Evolutionary conservation across 2,113 vertebrate genomes (phyloP), one percentile per base, ranked within the genome.

Genomic region (Isichthys henryi): DNA sequence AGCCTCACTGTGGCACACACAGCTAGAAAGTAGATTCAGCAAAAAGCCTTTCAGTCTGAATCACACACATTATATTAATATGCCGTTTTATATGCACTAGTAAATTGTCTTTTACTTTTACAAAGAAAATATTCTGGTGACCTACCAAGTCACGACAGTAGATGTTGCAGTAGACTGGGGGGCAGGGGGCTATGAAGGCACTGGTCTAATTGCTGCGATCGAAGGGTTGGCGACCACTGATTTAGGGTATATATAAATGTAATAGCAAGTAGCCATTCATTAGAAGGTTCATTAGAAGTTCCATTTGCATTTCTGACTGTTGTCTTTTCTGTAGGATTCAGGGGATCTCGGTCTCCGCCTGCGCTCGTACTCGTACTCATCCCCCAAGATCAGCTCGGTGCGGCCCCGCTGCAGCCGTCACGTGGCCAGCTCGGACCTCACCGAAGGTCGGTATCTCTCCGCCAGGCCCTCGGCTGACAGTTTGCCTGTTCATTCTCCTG

Each of bases 281-380:
- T 70, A 70, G 62, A 31, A 70, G n/a, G n/a, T 70, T 13, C 62
- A 13, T 70, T 70, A 31, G 10, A 70, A 70, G 62, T 31, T 31
- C n/a, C 1, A 31, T 5, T 31, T 13, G 62, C 62, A 31, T 27
- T 70, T 31, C 62, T 70, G 62, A 70, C 62, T 53, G 56, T 80
- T 53, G 70, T 13, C 8, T 15, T 91, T 17, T 89, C 91, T 62
- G 13, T 82, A 99, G 98, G 96, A 97, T 27, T 89, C 89, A 5
- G 56, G 92, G 39, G 92, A 95, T 7, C 94, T 94, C 86, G 97
- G 97, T 5, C 90, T 97, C 88, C 97, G 98, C 31, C 96, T 97
- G 4, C 97, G 98, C 56, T 99, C 98, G 1, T 99, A 99, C 90
- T 99, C 98, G 80, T 98, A 96, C 93, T 98, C 98, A 0, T 97